Base-by-base conservation (phyloP, 1,140 invertebrate genomes). In the Archivesica marissinica region DNA sequence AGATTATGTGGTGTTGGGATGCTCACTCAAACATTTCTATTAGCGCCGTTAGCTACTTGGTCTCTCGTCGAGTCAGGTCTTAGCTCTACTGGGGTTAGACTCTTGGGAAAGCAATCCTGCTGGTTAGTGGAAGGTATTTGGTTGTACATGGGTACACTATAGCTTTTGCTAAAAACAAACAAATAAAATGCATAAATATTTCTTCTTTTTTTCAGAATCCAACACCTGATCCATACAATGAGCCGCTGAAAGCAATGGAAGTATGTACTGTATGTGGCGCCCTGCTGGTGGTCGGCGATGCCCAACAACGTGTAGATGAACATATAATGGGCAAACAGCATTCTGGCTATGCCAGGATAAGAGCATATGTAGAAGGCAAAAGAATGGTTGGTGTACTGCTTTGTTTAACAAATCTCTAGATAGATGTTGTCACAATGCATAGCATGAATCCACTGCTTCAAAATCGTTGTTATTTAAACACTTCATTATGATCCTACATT, bases 271-370 rank as follows among this genome's bases (percentile, higher is more conserved):
- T 99, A 1, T 99, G 99, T 94, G 99, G 99, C 4, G 98, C 99
- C 11, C 99, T 99, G 94, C 95, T 99, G 9, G 99, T 99, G 90
- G 98, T 99, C 28, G 98, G 95, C 7, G 99, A 99, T 95, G 98
- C 98, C 1, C 98, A 99, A 92, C 98, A 99, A 91, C 95, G 99
- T 87, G 98, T 99, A 86, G 98, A 99, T 92, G 99, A 99, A 94
- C 98, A 99, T 95, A 94, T 99, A 44, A 98, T 98, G 96, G 99
- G 99, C 3, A 99, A 99, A 95, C 98, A 99, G 92, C 99, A 99
- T 95, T 96, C 99, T 85, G 98, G 98, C 86, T 98, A 96, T 95
- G 96, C 96, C 7, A 95, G 95, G 88, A 93, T 97, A 59, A 95
- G 96, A 85, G 94, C 95, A 72, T 96, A 96, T 82, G 94, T 96